Percentiles rank a stretch among this genome's conserved stretches.
phyloP scores from a whole-genome alignment of 1,140 invertebrate species.

The Oreohelix idahoensis region DNA sequence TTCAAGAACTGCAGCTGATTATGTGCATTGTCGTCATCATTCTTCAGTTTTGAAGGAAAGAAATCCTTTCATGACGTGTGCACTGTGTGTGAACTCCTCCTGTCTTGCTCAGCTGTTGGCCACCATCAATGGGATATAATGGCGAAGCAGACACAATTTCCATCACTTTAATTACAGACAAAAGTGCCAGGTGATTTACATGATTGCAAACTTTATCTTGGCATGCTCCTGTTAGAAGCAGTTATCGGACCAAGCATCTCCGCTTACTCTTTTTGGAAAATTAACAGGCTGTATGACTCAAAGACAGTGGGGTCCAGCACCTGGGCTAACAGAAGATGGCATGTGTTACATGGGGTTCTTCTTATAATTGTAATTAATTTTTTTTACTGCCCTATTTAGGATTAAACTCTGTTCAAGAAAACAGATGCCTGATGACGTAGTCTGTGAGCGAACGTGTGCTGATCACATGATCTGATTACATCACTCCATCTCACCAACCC shows the following conservation, averaged over 20 bases:
- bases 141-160: neutral
- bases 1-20: conserved; percentile 55
- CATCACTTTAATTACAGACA: conserved; percentile 47
- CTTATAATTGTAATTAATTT: conserved; percentile 25
- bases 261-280: conserved; percentile 16
- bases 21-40: conserved; percentile 41
- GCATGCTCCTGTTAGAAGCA: conserved; percentile 7
- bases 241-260: conserved; percentile 13
- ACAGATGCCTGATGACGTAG: conserved; percentile 11
- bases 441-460: conserved; percentile 3
- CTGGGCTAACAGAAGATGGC: conserved; percentile 25
- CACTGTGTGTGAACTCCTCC: neutral
- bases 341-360: neutral
- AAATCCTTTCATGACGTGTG: conserved; percentile 1
- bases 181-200: conserved; percentile 48
- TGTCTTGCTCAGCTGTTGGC: conserved; percentile 45
- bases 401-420: neutral
- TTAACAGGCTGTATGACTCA: conserved; percentile 20
- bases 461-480: neutral
- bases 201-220: conserved; percentile 20
- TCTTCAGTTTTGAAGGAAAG: neutral
- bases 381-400: neutral
- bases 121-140: conserved; percentile 17
- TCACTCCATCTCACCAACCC: neutral
- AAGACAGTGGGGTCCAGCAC: neutral